Conservation (phyloP, 37 sponge, comb jelly and placozoan genomes). For the Halichondria panicea region DNA sequence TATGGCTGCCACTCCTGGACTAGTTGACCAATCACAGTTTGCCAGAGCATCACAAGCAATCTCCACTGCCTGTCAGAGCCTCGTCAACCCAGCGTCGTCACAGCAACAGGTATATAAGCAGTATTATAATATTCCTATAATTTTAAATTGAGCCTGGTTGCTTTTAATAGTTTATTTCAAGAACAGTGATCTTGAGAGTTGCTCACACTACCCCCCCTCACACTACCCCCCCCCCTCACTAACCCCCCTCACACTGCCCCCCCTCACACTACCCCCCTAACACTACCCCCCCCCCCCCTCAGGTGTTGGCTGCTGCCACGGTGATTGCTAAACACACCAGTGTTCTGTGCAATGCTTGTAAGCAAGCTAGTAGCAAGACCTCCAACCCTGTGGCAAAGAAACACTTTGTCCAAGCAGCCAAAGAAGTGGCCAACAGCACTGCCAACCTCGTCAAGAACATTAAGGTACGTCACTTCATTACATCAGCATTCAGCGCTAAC, state of each 20-base stretch:
- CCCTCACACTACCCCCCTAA: not conserved
- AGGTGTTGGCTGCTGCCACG: conserved; percentile 95
- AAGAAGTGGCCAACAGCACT: conserved; percentile 95
- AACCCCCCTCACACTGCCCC: not conserved
- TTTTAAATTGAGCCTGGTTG: not conserved
- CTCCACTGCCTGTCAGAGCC: conserved; percentile 77
- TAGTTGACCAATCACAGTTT: conserved; percentile 85
- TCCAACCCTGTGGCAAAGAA: conserved; percentile 97
- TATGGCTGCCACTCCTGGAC: conserved; percentile 83
- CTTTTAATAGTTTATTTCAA: not conserved
- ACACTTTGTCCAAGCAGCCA: conserved; percentile 97
- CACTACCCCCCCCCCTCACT: not conserved
- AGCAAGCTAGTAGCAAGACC: conserved; percentile 87
- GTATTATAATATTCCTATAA: not conserved
- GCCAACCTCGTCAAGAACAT: conserved; percentile 49
- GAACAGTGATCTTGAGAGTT: not conserved
- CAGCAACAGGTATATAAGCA: conserved; percentile 67
- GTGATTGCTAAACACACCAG: conserved; percentile 98
- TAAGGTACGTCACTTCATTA: conserved; percentile 35
- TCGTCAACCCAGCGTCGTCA: conserved; percentile 64
- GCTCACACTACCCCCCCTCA: too few species aligned
- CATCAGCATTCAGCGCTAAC: too few species aligned
- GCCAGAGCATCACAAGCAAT: conserved; percentile 71
- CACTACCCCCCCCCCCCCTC: not conserved
- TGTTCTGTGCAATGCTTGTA: conserved; percentile 95